Percentiles rank a stretch among this genome's conserved stretches.
These are phyloP conservation scores for Desmophyllum pertusum DNA, from an alignment of 92 coral and sea anemone genomes.

Conservation along the genomic window DNA sequence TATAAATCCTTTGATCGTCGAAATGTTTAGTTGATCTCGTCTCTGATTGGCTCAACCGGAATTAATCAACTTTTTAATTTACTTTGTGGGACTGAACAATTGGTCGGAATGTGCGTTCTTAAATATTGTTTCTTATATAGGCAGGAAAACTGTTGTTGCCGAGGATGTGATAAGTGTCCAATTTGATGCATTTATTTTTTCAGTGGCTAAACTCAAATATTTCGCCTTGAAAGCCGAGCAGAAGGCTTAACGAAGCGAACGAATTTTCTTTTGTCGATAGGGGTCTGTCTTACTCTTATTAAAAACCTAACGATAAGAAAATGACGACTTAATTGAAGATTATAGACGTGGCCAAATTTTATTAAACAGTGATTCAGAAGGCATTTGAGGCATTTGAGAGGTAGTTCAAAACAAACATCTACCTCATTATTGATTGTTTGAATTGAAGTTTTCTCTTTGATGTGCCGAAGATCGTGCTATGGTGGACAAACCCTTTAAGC, in stretches of 20 bases:
- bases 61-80: conserved; percentile 86
- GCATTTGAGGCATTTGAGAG: conserved; percentile 53
- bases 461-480: conserved; percentile 68
- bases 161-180: conserved; percentile 4
- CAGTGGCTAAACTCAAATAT: conserved; percentile 1
- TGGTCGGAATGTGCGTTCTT: conserved; percentile 45
- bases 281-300: conserved; percentile 30
- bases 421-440: conserved; percentile 59
- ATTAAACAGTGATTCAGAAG: conserved; percentile 33
- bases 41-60: conserved; percentile 69
- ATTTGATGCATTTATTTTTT: conserved; percentile 5
- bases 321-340: conserved; percentile 29
- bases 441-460: conserved; percentile 65
- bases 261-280: neutral
- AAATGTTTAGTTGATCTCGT: conserved; percentile 56
- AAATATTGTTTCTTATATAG: conserved; percentile 47
- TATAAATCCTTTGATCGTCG: conserved; percentile 61
- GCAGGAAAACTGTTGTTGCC: conserved; percentile 41
- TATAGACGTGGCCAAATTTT: conserved; percentile 37
- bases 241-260: neutral
- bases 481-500: conserved; percentile 12
- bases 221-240: neutral
- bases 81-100: conserved; percentile 73
- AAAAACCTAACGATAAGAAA: conserved; percentile 37
- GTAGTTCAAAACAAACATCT: conserved; percentile 69